Conservation (phyloP, 2,113 vertebrate genomes). For the Sturnus vulgaris region DNA sequence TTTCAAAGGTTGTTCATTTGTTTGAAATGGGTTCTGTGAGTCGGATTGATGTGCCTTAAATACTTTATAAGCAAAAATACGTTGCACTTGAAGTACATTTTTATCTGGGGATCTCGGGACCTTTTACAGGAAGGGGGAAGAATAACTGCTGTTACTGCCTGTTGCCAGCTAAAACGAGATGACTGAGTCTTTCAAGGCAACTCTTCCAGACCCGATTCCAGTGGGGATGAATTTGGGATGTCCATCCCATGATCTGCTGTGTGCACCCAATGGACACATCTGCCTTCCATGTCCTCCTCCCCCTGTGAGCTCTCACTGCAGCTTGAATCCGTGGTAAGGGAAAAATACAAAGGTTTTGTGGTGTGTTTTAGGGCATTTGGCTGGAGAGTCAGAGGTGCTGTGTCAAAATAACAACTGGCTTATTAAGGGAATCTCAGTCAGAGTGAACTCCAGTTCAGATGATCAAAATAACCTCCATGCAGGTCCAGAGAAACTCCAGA, state of each 20-base stretch:
- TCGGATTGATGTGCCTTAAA: slow-evolving; percentile 5
- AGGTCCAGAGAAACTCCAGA: background rate
- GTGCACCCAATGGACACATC: background rate
- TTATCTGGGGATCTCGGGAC: background rate
- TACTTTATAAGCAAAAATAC: slow-evolving; percentile 28
- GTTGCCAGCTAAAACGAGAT: background rate
- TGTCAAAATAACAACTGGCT: background rate
- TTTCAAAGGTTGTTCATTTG: slow-evolving; percentile 35
- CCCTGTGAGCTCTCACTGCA: background rate
- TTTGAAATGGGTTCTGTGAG: slow-evolving; percentile 39
- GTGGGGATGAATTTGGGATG: background rate
- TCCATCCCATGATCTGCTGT: background rate
- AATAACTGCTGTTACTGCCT: background rate
- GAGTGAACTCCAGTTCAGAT: background rate
- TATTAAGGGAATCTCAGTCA: background rate
- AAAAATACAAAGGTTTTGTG: background rate
- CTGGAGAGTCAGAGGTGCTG: background rate
- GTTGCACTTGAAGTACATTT: background rate
- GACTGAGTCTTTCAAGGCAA: background rate
- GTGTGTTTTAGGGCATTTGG: background rate
- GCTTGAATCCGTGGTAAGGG: accelerated
- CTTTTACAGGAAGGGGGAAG: background rate
- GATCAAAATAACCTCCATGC: background rate
- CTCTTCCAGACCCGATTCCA: background rate
- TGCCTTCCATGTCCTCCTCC: background rate